phyloP scores from a whole-genome alignment of 2,113 vertebrate species.

The Calyptommatus sinebrachiatus region DNA sequence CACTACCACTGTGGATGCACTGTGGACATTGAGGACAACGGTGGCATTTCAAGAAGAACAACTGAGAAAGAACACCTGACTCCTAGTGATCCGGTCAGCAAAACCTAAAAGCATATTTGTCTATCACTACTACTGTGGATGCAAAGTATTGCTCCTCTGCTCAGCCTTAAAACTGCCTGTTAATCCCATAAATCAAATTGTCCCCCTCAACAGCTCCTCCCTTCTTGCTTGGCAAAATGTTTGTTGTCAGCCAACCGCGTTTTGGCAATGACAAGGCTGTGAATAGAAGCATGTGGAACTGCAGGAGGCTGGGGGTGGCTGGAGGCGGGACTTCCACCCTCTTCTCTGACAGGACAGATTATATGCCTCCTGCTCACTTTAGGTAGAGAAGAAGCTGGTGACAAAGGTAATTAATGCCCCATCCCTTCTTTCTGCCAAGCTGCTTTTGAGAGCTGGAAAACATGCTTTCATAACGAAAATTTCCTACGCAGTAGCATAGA shows the following conservation, averaged over 20 bases:
- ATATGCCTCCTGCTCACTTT: conserved; percentile 20
- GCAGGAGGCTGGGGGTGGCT: background rate
- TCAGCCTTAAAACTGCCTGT: background rate
- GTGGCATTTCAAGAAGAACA: no score
- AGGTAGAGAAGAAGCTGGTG: conserved; percentile 16
- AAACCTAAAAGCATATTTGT: background rate
- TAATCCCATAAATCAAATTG: background rate
- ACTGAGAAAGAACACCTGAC: no score
- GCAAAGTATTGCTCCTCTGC: background rate
- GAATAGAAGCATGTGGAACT: background rate
- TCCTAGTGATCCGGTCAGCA: no score
- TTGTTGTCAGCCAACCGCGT: background rate
- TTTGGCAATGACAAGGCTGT: conserved; percentile 7
- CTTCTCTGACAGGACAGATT: conserved; percentile 31
- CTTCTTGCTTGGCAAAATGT: background rate
- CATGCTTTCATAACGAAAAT: background rate
- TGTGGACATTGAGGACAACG: no score
- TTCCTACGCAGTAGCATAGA: background rate
- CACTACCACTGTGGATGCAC: no score
- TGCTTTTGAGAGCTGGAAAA: background rate
- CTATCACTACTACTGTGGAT: no score
- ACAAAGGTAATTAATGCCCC: conserved; percentile 22
- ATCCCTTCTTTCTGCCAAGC: conserved; percentile 13
- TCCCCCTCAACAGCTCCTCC: background rate
- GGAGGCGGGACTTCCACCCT: background rate